A percentile compares a stretch with the other conserved stretches of the same genome.
Evolutionary conservation across 2,888 invertebrate genomes (phyloP).

Genomic region (Linnaemya vulpina): DNA sequence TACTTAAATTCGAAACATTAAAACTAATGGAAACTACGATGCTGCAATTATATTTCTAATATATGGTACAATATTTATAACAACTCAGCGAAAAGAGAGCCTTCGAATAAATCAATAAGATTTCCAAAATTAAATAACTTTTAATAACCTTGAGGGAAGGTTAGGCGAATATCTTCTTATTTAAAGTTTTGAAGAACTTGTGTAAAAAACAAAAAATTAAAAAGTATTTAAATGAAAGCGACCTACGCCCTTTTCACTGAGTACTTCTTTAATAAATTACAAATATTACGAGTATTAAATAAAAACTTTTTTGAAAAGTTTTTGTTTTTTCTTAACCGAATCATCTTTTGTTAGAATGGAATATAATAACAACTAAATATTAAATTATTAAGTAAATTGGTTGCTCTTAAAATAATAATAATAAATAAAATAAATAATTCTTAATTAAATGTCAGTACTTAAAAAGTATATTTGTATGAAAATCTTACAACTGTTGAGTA

Average conservation of each 20-base stretch:
- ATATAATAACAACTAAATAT: constrained; percentile 25
- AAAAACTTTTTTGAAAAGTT: constrained; percentile 68
- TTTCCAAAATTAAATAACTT: not conserved
- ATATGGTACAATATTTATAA: not conserved
- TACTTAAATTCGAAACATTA: not conserved
- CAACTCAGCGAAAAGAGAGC: too few relatives aligned
- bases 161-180: too few relatives aligned
- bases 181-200: too few relatives aligned
- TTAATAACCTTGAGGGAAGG: too few relatives aligned
- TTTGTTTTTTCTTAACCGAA: not conserved
- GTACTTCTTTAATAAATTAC: constrained; percentile 8
- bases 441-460: constrained; percentile 58
- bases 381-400: constrained; percentile 63
- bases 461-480: constrained; percentile 35
- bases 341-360: constrained; percentile 52
- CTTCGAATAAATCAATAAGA: not conserved
- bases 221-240: too few relatives aligned
- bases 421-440: constrained; percentile 69
- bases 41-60: not conserved
- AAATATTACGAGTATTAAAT: constrained; percentile 53
- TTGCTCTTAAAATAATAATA: constrained; percentile 54
- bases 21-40: constrained; percentile 23
- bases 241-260: not conserved
- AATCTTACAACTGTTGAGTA: constrained; percentile 53
- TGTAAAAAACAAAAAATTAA: too few relatives aligned